Evolutionary conservation across 2,888 invertebrate species (phyloP), one percentile per base, ranked within the genome.

Genomic region (Sinopyrophorus schimmeli): DNA sequence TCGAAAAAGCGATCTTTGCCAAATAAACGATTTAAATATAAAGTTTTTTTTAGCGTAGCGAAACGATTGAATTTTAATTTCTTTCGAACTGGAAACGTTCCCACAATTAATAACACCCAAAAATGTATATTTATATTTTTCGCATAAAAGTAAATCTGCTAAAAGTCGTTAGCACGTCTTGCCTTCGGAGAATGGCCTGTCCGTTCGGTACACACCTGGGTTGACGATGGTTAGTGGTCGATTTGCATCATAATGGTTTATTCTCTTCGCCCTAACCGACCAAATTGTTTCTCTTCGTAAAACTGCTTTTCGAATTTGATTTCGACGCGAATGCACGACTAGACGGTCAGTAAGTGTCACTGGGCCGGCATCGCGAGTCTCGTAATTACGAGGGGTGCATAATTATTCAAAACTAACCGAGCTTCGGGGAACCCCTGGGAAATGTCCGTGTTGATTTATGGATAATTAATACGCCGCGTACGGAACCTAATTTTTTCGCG

Each of bases 161-260:
- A 61, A 61, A 58, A 67, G 66, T 70, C 71, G 70, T 70, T 71
- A 70, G 62, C 68, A 66, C 68, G 64, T 64, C 66, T 66, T 66
- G 60, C 67, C 66, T 64, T 64, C 62, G 66, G 67, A 69, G 66
- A 68, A 68, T 68, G 62, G 64, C 65, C n/a, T 67, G 67, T 68
- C 68, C 68, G 58, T 64, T 67, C 60, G 64, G 64, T 64, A 65
- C 68, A 70, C 71, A 71, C 71, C 71, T 71, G 70, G 69, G 65
- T 65, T 59, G 62, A 62, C 64, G 61, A 62, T 66, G 66, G 69
- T 66, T 65, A 65, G 61, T 60, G 60, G 61, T 66, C 65, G 60
- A 69, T 70, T 70, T 70, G 68, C 70, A 70, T 70, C 57, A 69
- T 70, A 70, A 70, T 70, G 55, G 66, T 57, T n/a, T 57, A 56